Evolutionary conservation across 2,113 vertebrate genomes (phyloP).

Genomic region (Campylorhamphus procurvoides): DNA sequence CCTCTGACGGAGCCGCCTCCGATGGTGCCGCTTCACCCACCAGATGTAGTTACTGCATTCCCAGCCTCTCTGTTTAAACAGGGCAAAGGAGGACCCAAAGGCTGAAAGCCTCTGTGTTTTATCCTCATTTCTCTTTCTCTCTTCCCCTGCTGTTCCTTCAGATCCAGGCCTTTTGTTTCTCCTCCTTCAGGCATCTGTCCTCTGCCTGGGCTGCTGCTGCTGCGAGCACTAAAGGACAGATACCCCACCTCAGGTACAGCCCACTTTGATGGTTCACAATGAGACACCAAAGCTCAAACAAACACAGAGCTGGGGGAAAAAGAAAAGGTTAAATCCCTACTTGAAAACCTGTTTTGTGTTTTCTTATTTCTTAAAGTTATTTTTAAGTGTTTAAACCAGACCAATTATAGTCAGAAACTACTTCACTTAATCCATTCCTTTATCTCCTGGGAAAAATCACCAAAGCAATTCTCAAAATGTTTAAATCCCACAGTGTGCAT

Average conservation of each 20-base stretch:
- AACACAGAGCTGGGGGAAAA: background rate
- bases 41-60: background rate
- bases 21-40: background rate
- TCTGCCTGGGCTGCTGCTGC: slow-evolving; percentile 2
- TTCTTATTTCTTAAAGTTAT: slow-evolving; percentile 62
- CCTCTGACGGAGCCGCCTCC: background rate
- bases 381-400: slow-evolving; percentile 69
- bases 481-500: slow-evolving; percentile 63
- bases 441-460: slow-evolving; percentile 70
- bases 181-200: slow-evolving; percentile 42
- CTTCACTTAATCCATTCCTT: slow-evolving; percentile 67
- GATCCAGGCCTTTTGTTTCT: slow-evolving; percentile 59
- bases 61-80: slow-evolving; percentile 9
- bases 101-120: background rate
- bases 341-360: slow-evolving; percentile 58
- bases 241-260: background rate
- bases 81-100: slow-evolving; percentile 32
- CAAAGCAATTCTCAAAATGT: slow-evolving; percentile 65
- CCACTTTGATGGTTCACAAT: slow-evolving; percentile 32
- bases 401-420: slow-evolving; percentile 66
- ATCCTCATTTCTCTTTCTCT: background rate
- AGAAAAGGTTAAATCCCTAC: slow-evolving; percentile 35
- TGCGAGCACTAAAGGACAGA: background rate
- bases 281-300: slow-evolving; percentile 45
- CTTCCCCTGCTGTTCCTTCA: slow-evolving; percentile 6